Evolutionary conservation across 2,113 vertebrate genomes (phyloP).

Genomic region (Gulo gulo): DNA sequence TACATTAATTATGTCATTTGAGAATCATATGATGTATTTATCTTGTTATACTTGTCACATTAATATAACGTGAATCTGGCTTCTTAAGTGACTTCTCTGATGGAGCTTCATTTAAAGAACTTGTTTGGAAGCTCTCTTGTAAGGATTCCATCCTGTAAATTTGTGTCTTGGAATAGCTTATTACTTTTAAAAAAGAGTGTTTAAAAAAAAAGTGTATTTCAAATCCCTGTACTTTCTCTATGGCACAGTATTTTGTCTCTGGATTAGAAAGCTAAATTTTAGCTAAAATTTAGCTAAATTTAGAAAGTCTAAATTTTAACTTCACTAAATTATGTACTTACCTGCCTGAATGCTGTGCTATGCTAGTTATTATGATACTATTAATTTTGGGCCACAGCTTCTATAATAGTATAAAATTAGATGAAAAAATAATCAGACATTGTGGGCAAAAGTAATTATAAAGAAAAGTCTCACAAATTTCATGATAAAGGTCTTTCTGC

Average conservation of each 20-base stretch:
- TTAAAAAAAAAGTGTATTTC: conserved; percentile 27
- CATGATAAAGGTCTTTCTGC: neutral
- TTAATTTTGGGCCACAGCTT: neutral
- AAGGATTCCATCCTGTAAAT: conserved; percentile 28
- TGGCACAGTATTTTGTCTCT: conserved; percentile 51
- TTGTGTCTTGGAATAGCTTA: conserved; percentile 24
- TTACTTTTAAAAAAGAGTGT: conserved; percentile 26
- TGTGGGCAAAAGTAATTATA: neutral
- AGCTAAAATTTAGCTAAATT: no score
- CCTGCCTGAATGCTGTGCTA: neutral
- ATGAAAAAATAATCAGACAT: neutral
- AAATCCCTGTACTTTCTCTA: neutral
- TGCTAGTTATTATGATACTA: neutral
- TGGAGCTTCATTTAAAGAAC: conserved; percentile 40
- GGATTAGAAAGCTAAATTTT: neutral
- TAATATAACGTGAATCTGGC: conserved; percentile 62
- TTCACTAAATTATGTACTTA: conserved; percentile 14
- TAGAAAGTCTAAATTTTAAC: conserved; percentile 42
- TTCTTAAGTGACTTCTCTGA: conserved; percentile 63
- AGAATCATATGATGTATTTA: conserved; percentile 70
- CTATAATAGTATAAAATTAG: conserved; percentile 17
- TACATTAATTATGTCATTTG: conserved; percentile 76
- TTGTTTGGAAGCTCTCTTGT: conserved; percentile 49
- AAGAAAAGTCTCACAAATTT: conserved; percentile 11
- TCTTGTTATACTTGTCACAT: conserved; percentile 67